Evolutionary conservation across 2,888 invertebrate species (phyloP).

Genomic region (Capitulum mitella): DNA sequence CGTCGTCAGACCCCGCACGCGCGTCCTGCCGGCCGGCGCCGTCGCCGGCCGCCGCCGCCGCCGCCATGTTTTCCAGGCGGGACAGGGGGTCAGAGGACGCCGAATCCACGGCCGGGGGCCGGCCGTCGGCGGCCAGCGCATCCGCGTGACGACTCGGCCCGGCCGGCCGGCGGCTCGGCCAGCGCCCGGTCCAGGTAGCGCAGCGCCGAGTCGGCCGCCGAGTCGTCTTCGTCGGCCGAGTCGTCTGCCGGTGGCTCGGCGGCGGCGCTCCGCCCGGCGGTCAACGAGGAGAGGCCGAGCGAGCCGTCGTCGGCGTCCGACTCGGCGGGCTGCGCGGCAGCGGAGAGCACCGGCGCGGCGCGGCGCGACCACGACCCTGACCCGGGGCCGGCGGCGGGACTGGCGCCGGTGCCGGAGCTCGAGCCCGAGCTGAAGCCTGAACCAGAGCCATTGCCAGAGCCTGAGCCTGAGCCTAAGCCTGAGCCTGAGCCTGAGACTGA

Average conservation of each 20-base stretch:
- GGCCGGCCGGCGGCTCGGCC: background rate
- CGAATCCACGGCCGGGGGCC: background rate
- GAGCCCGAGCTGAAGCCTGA: no score
- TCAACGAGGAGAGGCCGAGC: background rate
- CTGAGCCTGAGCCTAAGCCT: no score
- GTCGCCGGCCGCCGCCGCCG: background rate
- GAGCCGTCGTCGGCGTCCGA: background rate
- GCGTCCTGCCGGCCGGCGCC: background rate
- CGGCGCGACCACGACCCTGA: background rate
- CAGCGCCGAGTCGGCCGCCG: background rate
- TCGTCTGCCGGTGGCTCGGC: background rate
- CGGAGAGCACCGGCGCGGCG: background rate
- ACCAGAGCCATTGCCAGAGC: no score
- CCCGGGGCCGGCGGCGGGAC: background rate
- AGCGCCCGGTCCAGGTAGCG: conserved; percentile 2
- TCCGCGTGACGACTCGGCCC: no score
- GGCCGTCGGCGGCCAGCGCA: background rate
- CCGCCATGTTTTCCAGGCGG: background rate
- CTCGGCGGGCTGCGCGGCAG: background rate
- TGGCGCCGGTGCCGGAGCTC: no score
- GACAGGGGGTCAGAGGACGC: background rate
- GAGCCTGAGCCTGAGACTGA: no score
- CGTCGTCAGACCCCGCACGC: background rate
- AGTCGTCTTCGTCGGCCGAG: background rate
- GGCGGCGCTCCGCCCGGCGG: background rate